Evolutionary conservation across 2,113 vertebrate species (phyloP), one percentile per base, ranked within the genome.

Genomic region (Hiodon tergisus): DNA sequence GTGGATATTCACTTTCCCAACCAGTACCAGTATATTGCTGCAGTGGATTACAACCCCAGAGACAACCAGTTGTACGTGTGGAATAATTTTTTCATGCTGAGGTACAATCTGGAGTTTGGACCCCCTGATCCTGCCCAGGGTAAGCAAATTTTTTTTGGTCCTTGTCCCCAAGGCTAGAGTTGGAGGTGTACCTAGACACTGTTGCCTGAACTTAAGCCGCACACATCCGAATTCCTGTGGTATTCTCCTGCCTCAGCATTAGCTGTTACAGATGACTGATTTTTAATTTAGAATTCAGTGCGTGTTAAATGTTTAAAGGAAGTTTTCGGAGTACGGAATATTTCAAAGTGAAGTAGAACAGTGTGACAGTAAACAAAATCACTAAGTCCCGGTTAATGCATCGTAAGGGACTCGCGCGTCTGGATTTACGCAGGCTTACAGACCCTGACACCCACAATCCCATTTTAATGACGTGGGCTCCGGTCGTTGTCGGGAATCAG

Each of bases 11-110:
- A 93, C 54, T 98, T 99, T 77, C 97, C 97, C 78, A 99, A 99
- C 88, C 94, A 95, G 89, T 96, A 99, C 87, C 97, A 98, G 87
- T 98, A 98, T 81, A 96, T 99, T 58, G 94, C 97, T 0, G 94
- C 97, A 51, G 97, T 98, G 95, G 96, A 98, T 94, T 99, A 99
- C 90, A 99, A 99, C 87, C 97, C 97, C 47, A 87, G 96, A 77
- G 97, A 99, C 87, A 98, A 98, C 87, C 96, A 98, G 79, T 91
- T 99, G 0, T 99, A 99, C 0, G 97, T 99, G 78, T 99, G 97
- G 97, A 99, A 98, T 92, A 98, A 98, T 89, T 98, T 97, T 86
- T 97, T 97, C 89, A 94, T 96, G 81, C 92, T 99, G 78, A 89
- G 96, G 74, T 99, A 99, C 4, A 94, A 96, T 83, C 90, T 99